phyloP scores from a whole-genome alignment of 2,888 invertebrate genomes.

The Sminthurides aquaticus region DNA sequence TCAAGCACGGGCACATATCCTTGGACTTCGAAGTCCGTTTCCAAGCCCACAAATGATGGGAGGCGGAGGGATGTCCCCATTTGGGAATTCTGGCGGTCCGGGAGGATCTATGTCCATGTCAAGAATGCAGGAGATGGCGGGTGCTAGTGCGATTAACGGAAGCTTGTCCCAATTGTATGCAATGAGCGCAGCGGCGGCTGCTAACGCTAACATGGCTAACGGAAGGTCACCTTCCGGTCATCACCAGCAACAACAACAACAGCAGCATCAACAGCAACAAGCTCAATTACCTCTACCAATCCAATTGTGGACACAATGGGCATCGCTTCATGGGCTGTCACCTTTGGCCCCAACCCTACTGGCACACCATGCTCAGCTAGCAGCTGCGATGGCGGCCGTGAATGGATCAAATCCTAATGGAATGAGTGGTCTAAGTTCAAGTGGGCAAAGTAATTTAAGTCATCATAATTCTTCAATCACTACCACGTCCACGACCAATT shows the following conservation, averaged over 20 bases:
- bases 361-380: constrained; percentile 58
- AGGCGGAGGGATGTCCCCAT: constrained; percentile 35
- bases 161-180: constrained; percentile 42
- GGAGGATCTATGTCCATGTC: constrained; percentile 46
- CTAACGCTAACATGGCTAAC: constrained; percentile 25
- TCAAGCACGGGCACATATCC: constrained; percentile 67
- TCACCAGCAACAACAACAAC: constrained; percentile 20
- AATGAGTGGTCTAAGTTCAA: constrained; percentile 29
- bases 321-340: constrained; percentile 50
- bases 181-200: constrained; percentile 41
- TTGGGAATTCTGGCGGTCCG: constrained; percentile 33
- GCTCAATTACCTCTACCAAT: constrained; percentile 46
- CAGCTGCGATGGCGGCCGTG: constrained; percentile 48
- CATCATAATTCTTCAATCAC: constrained; percentile 19
- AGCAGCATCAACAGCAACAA: constrained; percentile 18
- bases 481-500: constrained; percentile 15
- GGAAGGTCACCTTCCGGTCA: constrained; percentile 30
- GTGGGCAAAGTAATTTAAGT: constrained; percentile 30
- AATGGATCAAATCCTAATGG: constrained; percentile 32
- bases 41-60: constrained; percentile 36
- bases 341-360: constrained; percentile 55
- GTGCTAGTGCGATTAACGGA: constrained; percentile 46
- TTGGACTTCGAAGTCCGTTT: constrained; percentile 46
- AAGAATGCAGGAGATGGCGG: constrained; percentile 47
- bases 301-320: constrained; percentile 64